phyloP scores from a whole-genome alignment of 2,113 vertebrate genomes.

The Gallinago paraguaiae region DNA sequence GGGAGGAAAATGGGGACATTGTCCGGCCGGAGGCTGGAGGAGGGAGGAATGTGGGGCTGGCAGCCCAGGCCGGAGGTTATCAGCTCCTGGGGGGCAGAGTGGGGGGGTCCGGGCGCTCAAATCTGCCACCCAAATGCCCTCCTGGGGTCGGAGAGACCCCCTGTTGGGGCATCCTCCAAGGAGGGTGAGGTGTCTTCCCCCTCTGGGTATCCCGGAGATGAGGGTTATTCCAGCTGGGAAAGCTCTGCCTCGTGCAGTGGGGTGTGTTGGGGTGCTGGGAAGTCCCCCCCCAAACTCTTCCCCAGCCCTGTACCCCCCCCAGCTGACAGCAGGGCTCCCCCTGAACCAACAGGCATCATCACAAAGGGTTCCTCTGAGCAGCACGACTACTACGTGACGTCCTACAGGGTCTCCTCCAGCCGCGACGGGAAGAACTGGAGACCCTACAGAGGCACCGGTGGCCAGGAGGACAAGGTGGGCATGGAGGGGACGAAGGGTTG shows the following conservation, averaged over 20 bases:
- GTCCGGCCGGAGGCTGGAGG: background rate
- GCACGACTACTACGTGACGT: constrained; percentile 70
- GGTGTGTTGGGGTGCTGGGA: fast-evolving
- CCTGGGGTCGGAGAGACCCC: background rate
- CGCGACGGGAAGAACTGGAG: constrained; percentile 83
- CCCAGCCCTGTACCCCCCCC: fast-evolving
- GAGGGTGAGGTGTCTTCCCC: background rate
- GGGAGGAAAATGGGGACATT: constrained; percentile 45
- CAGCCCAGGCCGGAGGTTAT: background rate
- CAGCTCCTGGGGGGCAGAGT: background rate
- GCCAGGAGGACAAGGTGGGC: constrained; percentile 81
- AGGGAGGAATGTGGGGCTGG: constrained; percentile 25
- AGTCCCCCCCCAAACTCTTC: background rate
- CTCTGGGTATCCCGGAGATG: background rate
- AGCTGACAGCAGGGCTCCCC: background rate
- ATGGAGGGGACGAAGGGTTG: fast-evolving
- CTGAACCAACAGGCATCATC: constrained; percentile 73
- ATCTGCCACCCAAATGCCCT: background rate
- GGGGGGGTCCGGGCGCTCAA: background rate
- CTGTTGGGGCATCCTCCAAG: fast-evolving
- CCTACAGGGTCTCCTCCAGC: constrained; percentile 79
- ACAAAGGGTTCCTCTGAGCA: constrained; percentile 73
- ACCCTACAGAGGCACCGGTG: constrained; percentile 73
- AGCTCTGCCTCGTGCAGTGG: background rate
- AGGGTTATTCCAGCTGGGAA: background rate